phyloP scores from a whole-genome alignment of 2,888 invertebrate species.

The Graphium colonna region DNA sequence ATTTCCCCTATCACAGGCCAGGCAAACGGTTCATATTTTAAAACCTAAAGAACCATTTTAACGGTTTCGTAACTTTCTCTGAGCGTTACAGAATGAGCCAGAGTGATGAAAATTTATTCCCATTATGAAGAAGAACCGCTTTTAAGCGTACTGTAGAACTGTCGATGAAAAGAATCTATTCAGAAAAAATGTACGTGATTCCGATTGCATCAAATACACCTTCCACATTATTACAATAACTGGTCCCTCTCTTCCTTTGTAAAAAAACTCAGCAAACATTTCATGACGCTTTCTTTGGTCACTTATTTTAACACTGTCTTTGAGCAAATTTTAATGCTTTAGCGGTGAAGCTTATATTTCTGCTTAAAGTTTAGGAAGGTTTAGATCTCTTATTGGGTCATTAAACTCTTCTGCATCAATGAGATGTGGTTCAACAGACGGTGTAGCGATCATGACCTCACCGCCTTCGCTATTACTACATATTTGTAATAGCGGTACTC shows the following conservation, averaged over 20 bases:
- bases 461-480: constrained; percentile 25
- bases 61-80: background rate
- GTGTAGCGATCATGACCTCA: constrained; percentile 26
- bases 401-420: constrained; percentile 26
- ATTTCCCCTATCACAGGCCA: constrained; percentile 12
- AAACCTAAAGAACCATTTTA: background rate
- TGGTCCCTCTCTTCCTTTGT: constrained; percentile 30
- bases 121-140: background rate
- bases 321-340: constrained; percentile 28
- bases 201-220: constrained; percentile 32
- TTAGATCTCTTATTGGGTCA: constrained; percentile 27
- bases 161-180: background rate
- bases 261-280: constrained; percentile 23
- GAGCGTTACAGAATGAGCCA: background rate
- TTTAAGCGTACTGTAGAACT: background rate
- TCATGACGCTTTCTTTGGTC: constrained; percentile 25
- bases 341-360: constrained; percentile 25
- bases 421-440: constrained; percentile 25
- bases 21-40: background rate
- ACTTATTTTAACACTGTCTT: constrained; percentile 24
- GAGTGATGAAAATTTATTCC: background rate
- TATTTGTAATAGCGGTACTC: constrained; percentile 23
- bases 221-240: constrained; percentile 28
- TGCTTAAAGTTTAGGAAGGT: constrained; percentile 28
- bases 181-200: constrained; percentile 23